phyloP scores from a whole-genome alignment of 2,797 vertebrate species.

The Pelochelys cantorii region DNA sequence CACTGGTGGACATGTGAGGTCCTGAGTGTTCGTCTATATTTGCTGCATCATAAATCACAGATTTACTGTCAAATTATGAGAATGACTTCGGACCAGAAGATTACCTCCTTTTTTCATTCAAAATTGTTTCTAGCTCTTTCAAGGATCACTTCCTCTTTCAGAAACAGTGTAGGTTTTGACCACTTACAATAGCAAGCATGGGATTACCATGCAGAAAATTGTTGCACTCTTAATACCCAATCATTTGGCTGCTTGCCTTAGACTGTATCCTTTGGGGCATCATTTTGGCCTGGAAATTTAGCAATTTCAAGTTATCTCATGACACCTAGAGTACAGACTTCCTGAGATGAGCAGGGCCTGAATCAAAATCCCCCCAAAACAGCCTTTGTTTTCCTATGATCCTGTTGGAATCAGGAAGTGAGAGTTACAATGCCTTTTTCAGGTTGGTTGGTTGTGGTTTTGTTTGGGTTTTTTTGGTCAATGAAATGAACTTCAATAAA shows the following conservation, averaged over 20 bases:
- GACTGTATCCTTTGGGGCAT: not conserved
- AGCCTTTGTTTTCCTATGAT: conserved; percentile 19
- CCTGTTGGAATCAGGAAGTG: conserved; percentile 36
- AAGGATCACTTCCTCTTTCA: not conserved
- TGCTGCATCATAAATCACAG: rapidly evolving
- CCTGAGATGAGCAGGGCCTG: not conserved
- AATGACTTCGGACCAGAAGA: not conserved
- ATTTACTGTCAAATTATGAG: not conserved
- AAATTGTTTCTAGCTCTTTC: conserved; percentile 16
- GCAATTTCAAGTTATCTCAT: not conserved
- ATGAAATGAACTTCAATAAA: not conserved
- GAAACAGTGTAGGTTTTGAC: not conserved
- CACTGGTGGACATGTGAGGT: not conserved
- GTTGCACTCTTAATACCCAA: not conserved
- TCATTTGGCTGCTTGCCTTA: not conserved
- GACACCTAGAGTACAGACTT: not conserved
- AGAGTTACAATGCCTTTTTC: not conserved
- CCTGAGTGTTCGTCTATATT: not conserved
- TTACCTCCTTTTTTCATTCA: conserved; percentile 15
- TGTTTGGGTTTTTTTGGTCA: not conserved
- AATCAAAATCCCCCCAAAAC: conserved; percentile 1
- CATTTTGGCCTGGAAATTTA: not conserved
- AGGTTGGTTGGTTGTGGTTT: not conserved
- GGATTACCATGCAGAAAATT: conserved; percentile 29
- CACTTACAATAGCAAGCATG: not conserved